Evolutionary conservation across 30 jellyfish, hydroid and myxozoan genomes (phyloP), one percentile per base, ranked within the genome.

Genomic region (Hydra vulgaris): DNA sequence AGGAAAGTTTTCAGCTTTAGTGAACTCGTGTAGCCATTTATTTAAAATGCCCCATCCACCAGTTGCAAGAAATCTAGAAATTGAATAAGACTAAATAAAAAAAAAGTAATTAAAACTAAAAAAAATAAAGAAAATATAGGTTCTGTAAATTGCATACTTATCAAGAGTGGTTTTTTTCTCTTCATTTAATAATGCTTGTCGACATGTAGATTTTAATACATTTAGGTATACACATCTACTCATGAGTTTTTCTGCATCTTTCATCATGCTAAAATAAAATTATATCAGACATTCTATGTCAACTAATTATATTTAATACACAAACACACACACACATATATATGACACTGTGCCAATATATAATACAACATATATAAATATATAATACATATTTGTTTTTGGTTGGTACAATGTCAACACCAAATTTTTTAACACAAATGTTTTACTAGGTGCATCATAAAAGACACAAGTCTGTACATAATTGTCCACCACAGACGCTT

Each of bases 21-120:
- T 83, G 78, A 88, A 92, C 40, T 92, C 98, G 73, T 76, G 87
- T 72, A 87, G 80, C 98, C 98, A 92, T 78, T 85, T 83, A 77
- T 92, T 92, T n/a, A 92, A 84, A 21, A 92, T 83, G 15, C 98
- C 98, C 98, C 98, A 92, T 53, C 98, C 98, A 74, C 98, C 98
- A 67, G 94, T 89, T 8, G 78, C 82, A 15, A 84, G 84, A 71
- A 84, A 84, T 74, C 94, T 84, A 26, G 8, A 27, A 18, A 17
- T 24, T 8, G 56, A 53, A 75, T 70, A 25, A 82, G 80, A 18
- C 0, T 18, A 71, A 0, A 17, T 71, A 20, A 71, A 18, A 15
- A 71, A 71, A 18, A 15, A 17, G 16, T 27, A 56, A n/a, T 15
- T 15, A 17, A 15, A 56, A 15, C 71, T 15, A 17, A 56, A 56